Percentiles rank a stretch among this genome's conserved stretches.
phyloP scores from a whole-genome alignment of 2,888 invertebrate species.

The Muscina levida region DNA sequence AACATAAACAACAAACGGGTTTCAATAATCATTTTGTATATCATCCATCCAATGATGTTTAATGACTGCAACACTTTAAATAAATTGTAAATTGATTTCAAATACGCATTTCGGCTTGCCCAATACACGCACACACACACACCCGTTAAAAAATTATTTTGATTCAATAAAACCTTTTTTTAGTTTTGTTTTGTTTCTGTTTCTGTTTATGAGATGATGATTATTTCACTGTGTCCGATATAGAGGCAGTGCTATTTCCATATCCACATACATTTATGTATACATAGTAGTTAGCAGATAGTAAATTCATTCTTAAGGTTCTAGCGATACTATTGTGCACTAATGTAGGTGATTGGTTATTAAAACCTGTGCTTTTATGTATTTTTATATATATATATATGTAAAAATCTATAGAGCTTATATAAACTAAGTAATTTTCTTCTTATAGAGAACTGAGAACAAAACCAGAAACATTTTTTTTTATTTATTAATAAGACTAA shows the following conservation, averaged over 20 bases:
- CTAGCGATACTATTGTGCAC: constrained; percentile 23
- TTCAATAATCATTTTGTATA: too few species aligned
- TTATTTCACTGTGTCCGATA: constrained; percentile 23
- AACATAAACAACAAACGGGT: background rate
- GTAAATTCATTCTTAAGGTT: background rate
- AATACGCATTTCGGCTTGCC: constrained; percentile 22
- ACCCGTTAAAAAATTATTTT: constrained; percentile 4
- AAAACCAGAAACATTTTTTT: background rate
- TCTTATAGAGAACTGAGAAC: background rate
- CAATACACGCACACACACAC: too few species aligned
- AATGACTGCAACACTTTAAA: background rate
- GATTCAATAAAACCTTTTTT: background rate
- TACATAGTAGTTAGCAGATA: constrained; percentile 4
- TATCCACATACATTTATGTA: constrained; percentile 9
- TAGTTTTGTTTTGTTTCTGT: background rate
- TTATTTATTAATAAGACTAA: too few species aligned
- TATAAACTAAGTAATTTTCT: background rate
- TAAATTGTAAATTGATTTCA: background rate
- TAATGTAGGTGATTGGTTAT: background rate
- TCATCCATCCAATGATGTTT: too few species aligned
- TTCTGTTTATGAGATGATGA: constrained; percentile 6
- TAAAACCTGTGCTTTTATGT: constrained; percentile 5
- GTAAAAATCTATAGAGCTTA: background rate
- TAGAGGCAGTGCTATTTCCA: constrained; percentile 37
- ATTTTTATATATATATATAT: background rate